Evolutionary conservation across 2,113 vertebrate genomes (phyloP).

Genomic region (Microtus oregoni): DNA sequence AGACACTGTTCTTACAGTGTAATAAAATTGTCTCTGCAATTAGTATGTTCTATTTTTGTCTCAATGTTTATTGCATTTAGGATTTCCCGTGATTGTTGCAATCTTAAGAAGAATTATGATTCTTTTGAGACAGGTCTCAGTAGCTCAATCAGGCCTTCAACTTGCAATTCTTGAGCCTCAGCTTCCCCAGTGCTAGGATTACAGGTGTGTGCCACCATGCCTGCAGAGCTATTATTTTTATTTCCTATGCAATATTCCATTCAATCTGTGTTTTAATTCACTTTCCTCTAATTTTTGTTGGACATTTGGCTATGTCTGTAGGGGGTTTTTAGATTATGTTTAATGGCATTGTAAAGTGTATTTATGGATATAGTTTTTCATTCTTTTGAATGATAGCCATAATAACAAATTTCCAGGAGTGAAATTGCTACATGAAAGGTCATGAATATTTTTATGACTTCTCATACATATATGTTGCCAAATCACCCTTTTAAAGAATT

Average conservation of each 20-base stretch:
- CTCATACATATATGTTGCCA: constrained; percentile 22
- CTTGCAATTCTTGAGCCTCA: neutral
- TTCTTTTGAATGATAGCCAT: constrained; percentile 55
- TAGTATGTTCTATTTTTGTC: constrained; percentile 49
- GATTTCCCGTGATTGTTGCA: constrained; percentile 46
- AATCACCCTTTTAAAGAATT: constrained; percentile 56
- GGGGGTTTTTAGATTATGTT: constrained; percentile 22
- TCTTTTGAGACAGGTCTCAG: neutral
- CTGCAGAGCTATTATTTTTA: constrained; percentile 38
- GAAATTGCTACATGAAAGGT: constrained; percentile 41
- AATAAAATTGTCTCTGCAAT: constrained; percentile 31
- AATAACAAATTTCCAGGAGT: constrained; percentile 50
- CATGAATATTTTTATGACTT: constrained; percentile 35
- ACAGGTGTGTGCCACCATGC: neutral
- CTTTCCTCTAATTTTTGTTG: constrained; percentile 44
- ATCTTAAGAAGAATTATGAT: constrained; percentile 23
- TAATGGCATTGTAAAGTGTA: constrained; percentile 29
- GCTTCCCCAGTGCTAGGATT: neutral
- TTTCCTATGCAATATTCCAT: constrained; percentile 55
- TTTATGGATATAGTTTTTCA: constrained; percentile 12
- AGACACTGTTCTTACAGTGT: neutral
- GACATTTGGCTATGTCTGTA: neutral
- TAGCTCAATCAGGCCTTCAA: neutral
- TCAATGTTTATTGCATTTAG: constrained; percentile 29
- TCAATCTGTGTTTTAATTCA: constrained; percentile 33